These are phyloP conservation scores for Orthosia gracilis DNA, from an alignment of 2,888 invertebrate species.

Conservation along the genomic window DNA sequence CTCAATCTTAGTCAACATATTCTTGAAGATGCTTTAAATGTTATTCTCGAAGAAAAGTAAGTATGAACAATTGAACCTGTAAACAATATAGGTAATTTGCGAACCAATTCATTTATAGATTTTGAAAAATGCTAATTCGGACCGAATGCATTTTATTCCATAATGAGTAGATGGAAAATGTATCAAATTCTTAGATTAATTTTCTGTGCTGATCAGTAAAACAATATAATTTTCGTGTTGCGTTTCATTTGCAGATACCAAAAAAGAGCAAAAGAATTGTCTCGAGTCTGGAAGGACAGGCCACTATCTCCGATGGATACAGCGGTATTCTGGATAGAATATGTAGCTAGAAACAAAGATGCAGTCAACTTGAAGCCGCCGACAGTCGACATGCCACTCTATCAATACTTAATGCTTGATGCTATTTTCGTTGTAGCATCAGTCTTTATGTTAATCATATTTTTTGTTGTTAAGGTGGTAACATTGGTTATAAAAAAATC, in stretches of 20 bases:
- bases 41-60: slow-evolving; percentile 64
- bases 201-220: background rate
- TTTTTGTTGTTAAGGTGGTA: slow-evolving; percentile 7
- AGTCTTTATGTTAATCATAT: slow-evolving; percentile 23
- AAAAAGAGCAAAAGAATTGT: slow-evolving; percentile 64
- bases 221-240: background rate
- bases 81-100: background rate
- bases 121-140: background rate
- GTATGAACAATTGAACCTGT: slow-evolving; percentile 6
- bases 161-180: background rate
- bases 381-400: slow-evolving; percentile 60
- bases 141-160: background rate
- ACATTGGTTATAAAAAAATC: slow-evolving; percentile 15
- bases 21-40: slow-evolving; percentile 58
- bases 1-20: slow-evolving; percentile 52
- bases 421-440: slow-evolving; percentile 39
- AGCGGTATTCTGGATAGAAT: slow-evolving; percentile 93
- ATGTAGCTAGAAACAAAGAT: slow-evolving; percentile 91
- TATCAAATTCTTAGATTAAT: background rate
- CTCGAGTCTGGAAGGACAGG: slow-evolving; percentile 77
- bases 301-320: slow-evolving; percentile 90
- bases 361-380: slow-evolving; percentile 71
- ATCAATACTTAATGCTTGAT: slow-evolving; percentile 64
- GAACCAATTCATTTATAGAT: background rate
- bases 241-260: slow-evolving; percentile 59